These are phyloP conservation scores for Crossoptilon crossoptilon DNA, from an alignment of 2,797 vertebrate species.

Conservation along the genomic window DNA sequence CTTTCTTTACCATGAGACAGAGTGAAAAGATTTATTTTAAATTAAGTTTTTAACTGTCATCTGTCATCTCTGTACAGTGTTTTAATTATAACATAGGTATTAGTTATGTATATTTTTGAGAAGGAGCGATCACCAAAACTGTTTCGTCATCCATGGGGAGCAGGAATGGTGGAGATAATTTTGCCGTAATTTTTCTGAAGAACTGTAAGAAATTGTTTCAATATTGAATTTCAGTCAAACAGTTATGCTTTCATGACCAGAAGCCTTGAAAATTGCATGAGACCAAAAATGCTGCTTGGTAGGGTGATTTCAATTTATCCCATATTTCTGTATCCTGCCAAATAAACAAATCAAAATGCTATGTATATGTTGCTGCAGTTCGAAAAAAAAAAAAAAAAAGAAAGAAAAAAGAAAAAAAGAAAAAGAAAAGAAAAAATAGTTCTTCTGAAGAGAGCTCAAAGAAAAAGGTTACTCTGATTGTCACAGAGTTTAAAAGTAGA, in stretches of 20 bases:
- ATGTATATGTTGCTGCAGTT: slow-evolving; percentile 32
- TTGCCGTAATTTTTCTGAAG: slow-evolving; percentile 76
- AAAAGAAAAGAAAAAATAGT: neutral
- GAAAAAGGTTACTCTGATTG: slow-evolving; percentile 38
- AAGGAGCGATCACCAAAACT: slow-evolving; percentile 82
- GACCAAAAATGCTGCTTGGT: slow-evolving; percentile 49
- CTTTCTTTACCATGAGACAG: slow-evolving; percentile 99
- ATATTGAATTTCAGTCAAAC: slow-evolving; percentile 74
- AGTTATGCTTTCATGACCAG: slow-evolving; percentile 64
- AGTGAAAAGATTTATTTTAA: slow-evolving; percentile 99
- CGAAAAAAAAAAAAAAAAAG: neutral
- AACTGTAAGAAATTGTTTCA: slow-evolving; percentile 77
- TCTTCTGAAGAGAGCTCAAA: slow-evolving; percentile 49
- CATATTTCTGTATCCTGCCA: slow-evolving; percentile 5
- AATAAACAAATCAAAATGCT: slow-evolving; percentile 69
- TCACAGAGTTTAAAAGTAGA: slow-evolving; percentile 52
- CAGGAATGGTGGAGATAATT: slow-evolving; percentile 68
- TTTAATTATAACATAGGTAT: slow-evolving; percentile 99
- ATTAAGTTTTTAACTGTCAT: slow-evolving; percentile 99
- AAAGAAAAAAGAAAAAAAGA: slow-evolving; percentile 1
- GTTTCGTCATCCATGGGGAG: slow-evolving; percentile 76
- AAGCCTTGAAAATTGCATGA: slow-evolving; percentile 63
- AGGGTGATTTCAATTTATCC: slow-evolving; percentile 50
- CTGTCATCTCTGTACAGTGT: slow-evolving; percentile 97
- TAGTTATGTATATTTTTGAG: slow-evolving; percentile 94